These are phyloP conservation scores for Yponomeuta malinellus DNA, from an alignment of 2,888 invertebrate genomes.

Conservation along the genomic window DNA sequence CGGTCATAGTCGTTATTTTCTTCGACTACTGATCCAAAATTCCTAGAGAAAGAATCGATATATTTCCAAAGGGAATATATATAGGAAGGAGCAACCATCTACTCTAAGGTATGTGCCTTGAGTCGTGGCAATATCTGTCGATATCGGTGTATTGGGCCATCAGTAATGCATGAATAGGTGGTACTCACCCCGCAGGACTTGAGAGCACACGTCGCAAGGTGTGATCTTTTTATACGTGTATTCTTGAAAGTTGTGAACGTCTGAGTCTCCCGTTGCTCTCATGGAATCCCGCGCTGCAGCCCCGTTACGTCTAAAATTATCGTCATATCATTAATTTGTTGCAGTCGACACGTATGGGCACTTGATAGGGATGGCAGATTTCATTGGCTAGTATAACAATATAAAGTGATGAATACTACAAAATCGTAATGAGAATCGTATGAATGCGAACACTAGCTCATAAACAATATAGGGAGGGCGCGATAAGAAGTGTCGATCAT, in stretches of 20 bases:
- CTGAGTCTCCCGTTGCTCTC: constrained; percentile 77
- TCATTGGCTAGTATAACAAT: neutral
- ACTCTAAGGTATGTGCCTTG: neutral
- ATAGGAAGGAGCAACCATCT: no score
- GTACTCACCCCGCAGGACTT: constrained; percentile 88
- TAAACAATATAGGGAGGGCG: constrained; percentile 29
- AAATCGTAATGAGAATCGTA: constrained; percentile 13
- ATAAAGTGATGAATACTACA: constrained; percentile 1
- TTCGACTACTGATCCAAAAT: no score
- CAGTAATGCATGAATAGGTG: neutral
- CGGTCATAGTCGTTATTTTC: no score
- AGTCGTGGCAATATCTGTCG: neutral
- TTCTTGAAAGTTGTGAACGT: constrained; percentile 92
- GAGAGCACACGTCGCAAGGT: constrained; percentile 94
- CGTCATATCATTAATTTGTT: neutral
- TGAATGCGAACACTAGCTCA: constrained; percentile 16
- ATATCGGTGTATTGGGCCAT: neutral
- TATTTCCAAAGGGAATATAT: no score
- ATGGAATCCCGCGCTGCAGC: constrained; percentile 78
- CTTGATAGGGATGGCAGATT: neutral
- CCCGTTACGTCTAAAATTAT: constrained; percentile 81
- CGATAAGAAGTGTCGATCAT: constrained; percentile 32
- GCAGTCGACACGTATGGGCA: neutral
- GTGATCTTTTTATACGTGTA: constrained; percentile 97
- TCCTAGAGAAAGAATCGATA: no score